Percentiles rank a stretch among this genome's conserved stretches.
Conservation (phyloP, 2,113 vertebrate genomes). For the Grammomys dolichurus region DNA sequence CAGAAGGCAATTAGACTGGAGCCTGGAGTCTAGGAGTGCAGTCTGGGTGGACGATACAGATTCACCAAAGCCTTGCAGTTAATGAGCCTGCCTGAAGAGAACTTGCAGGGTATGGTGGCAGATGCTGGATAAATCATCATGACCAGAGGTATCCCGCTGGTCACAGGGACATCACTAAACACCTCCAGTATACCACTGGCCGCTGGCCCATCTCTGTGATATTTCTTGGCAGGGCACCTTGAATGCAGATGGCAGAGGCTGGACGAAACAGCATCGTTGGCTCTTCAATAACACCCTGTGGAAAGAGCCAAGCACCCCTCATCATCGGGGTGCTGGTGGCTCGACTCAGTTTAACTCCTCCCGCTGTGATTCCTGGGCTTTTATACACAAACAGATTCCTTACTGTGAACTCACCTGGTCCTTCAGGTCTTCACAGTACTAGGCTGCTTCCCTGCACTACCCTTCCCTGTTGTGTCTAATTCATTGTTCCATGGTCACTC, state of each 20-base stretch:
- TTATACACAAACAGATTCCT: neutral
- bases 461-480: neutral
- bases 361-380: neutral
- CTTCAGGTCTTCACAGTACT: neutral
- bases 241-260: constrained; percentile 12
- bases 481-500: neutral
- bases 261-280: neutral
- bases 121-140: neutral
- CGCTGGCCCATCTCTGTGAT: neutral
- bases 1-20: constrained; percentile 78
- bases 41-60: neutral
- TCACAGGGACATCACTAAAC: neutral
- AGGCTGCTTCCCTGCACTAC: neutral
- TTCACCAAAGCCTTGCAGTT: neutral
- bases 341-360: neutral
- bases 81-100: constrained; percentile 49
- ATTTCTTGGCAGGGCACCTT: neutral
- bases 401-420: neutral
- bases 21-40: neutral
- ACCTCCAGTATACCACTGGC: neutral
- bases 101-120: neutral
- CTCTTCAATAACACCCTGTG: neutral
- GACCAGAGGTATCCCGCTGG: neutral
- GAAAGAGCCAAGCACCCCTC: neutral
- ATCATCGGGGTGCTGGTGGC: neutral